Conservation (phyloP, 2,888 invertebrate species). For the Ganaspis brasiliensis region DNA sequence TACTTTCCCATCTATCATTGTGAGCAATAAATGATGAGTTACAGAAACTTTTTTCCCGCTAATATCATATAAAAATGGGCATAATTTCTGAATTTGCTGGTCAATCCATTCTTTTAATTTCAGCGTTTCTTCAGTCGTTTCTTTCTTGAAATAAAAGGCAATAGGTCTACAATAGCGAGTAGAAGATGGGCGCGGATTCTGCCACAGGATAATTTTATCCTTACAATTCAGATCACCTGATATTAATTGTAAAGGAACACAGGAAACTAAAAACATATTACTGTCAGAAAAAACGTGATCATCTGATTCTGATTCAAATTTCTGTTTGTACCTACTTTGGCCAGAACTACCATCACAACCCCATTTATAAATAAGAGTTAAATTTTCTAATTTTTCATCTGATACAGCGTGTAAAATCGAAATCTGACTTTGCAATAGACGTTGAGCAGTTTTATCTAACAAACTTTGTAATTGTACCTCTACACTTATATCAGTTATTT, state of each 20-base stretch:
- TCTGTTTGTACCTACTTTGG: slow-evolving; percentile 56
- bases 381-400: slow-evolving; percentile 44
- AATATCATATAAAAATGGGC: no score
- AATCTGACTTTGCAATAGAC: slow-evolving; percentile 55
- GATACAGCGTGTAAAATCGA: slow-evolving; percentile 48
- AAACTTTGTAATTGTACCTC: slow-evolving; percentile 61
- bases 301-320: slow-evolving; percentile 37
- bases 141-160: no score
- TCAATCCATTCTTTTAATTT: no score
- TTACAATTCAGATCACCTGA: neutral
- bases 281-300: neutral
- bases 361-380: slow-evolving; percentile 62
- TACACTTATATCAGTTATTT: slow-evolving; percentile 54
- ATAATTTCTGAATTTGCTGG: no score
- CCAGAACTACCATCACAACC: slow-evolving; percentile 60
- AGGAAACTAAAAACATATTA: neutral
- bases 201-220: neutral
- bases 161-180: no score
- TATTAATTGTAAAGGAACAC: neutral
- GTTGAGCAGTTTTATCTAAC: slow-evolving; percentile 59
- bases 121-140: no score
- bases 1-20: no score
- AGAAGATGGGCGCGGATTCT: no score
- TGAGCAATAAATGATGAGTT: no score
- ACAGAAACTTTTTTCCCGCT: no score